These are phyloP conservation scores for Meloidogyne exigua DNA, from an alignment of 1,140 invertebrate species.

Conservation along the genomic window DNA sequence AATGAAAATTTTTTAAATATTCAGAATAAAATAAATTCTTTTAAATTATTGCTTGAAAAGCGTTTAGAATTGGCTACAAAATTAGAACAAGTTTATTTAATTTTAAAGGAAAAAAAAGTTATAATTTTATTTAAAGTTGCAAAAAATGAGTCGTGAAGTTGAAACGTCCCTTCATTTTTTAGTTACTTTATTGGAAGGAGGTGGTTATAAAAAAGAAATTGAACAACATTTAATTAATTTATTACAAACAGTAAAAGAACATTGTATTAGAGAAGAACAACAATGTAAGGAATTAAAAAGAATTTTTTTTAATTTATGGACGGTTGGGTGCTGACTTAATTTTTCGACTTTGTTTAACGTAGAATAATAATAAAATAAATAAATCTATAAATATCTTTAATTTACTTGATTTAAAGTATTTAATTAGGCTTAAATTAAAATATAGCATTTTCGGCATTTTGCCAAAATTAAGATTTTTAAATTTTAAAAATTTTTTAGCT, in stretches of 20 bases:
- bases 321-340: too few relatives aligned
- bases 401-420: too few relatives aligned
- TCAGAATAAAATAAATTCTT: background rate
- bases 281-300: constrained; percentile 31
- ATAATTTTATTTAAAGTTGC: constrained; percentile 31
- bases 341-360: too few relatives aligned
- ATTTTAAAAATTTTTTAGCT: background rate
- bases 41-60: constrained; percentile 8
- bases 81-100: constrained; percentile 30
- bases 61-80: constrained; percentile 22
- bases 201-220: constrained; percentile 35
- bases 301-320: too few relatives aligned
- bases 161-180: constrained; percentile 54
- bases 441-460: too few relatives aligned
- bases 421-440: too few relatives aligned
- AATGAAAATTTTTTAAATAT: constrained; percentile 12
- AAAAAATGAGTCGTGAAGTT: constrained; percentile 53
- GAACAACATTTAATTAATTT: constrained; percentile 54
- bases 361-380: too few relatives aligned
- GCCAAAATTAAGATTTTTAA: background rate
- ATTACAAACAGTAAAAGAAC: constrained; percentile 51
- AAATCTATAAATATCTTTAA: too few relatives aligned
- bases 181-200: constrained; percentile 34
- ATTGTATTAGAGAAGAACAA: constrained; percentile 42
- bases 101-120: background rate